These are phyloP conservation scores for Belgica antarctica DNA, from an alignment of 2,888 invertebrate genomes.

Conservation along the genomic window DNA sequence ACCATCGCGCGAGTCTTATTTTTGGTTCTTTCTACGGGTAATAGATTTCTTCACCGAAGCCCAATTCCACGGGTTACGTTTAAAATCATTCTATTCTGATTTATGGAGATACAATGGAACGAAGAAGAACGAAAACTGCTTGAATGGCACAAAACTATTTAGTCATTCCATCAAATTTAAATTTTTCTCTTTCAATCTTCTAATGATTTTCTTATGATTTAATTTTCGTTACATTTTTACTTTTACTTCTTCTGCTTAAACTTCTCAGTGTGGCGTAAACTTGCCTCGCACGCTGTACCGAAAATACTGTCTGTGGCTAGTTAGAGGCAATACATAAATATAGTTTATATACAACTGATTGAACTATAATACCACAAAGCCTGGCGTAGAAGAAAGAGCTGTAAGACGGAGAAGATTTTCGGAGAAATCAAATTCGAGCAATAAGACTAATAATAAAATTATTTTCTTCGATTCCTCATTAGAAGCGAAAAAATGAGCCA, in stretches of 20 bases:
- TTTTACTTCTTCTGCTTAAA: neutral
- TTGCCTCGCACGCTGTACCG: neutral
- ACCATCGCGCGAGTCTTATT: conserved; percentile 31
- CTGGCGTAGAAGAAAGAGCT: neutral
- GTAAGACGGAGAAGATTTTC: neutral
- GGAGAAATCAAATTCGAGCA: conserved; percentile 17
- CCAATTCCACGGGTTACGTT: conserved; percentile 38
- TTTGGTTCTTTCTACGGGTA: conserved; percentile 22
- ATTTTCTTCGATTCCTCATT: conserved; percentile 32
- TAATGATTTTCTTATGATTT: conserved; percentile 44
- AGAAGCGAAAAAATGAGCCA: conserved; percentile 44
- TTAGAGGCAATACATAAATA: conserved; percentile 23
- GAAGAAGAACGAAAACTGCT: conserved; percentile 12
- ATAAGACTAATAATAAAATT: conserved; percentile 27
- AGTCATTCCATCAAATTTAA: conserved; percentile 45
- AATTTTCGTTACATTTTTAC: conserved; percentile 25
- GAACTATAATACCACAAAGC: neutral
- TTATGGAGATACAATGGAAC: conserved; percentile 16
- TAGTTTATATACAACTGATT: conserved; percentile 27
- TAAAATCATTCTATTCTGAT: conserved; percentile 38
- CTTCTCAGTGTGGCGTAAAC: conserved; percentile 6
- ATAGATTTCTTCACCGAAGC: conserved; percentile 18
- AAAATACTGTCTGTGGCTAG: conserved; percentile 18
- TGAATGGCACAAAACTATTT: conserved; percentile 44
- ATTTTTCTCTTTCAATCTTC: conserved; percentile 39